Base-by-base conservation (phyloP, 2,888 invertebrate genomes). In the Drosophila monieri region DNA sequence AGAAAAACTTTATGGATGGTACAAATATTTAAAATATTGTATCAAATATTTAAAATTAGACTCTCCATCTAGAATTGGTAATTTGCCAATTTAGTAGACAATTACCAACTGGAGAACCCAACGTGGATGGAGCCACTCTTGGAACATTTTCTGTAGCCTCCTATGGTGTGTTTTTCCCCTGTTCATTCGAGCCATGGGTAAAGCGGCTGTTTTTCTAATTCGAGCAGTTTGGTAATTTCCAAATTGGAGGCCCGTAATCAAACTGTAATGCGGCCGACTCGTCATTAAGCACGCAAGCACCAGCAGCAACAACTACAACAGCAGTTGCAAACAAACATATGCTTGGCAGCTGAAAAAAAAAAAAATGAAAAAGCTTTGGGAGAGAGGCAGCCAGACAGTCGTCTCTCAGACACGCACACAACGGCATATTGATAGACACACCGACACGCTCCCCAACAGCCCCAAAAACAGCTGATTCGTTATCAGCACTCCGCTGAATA, bases 171-270 rank as follows among this genome's bases (percentile, higher is more conserved):
- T n/a, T 41, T 47, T 57, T 47, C 32, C 12, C 49, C 37, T 46
- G 41, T 27, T 56, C 10, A 43, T 15, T 59, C n/a, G 43, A 25
- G 58, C 44, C 58, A 37, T 46, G 48, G 35, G 43, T 39, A 55
- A 41, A 55, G 55, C 43, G 67, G 37, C 73, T 76, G 79, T 75
- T 77, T 80, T 68, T 72, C 80, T 83, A 80, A 80, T 83, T 80
- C 76, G 83, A 85, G 74, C 83, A 76, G 80, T 85, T 83, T 74
- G 86, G 84, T 83, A 83, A 85, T 85, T 81, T 77, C 66, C 76
- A 83, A 85, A 85, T 85, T 81, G 80, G 78, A 66, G 73, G 62
- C 67, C 69, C 60, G 51, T 81, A 85, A 83, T 85, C 84, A 81
- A 85, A 62, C 76, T 76, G 80, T 83, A 85, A 85, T 81, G 76